These are phyloP conservation scores for Euura saliciscinereae DNA, from an alignment of 1,140 invertebrate species.

Conservation along the genomic window DNA sequence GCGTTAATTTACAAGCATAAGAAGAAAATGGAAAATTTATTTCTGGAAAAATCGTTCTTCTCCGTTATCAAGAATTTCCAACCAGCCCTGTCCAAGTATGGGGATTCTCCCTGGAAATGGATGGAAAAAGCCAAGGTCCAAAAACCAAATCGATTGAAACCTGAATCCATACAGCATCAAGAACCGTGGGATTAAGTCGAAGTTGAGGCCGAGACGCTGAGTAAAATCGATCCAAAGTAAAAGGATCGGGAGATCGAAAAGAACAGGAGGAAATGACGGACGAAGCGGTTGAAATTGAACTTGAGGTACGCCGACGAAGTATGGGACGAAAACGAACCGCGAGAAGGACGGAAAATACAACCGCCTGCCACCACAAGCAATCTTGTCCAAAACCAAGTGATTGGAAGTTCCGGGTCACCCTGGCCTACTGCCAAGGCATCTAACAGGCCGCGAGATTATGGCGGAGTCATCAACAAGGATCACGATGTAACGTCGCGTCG, in stretches of 20 bases:
- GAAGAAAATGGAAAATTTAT: too few species aligned
- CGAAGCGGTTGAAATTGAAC: neutral
- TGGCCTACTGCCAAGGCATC: neutral
- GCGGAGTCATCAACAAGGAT: constrained; percentile 4
- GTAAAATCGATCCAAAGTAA: neutral
- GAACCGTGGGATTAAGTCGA: neutral
- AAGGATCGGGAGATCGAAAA: neutral
- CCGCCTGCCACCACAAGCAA: neutral
- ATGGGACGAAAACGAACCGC: neutral
- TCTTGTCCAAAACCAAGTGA: constrained; percentile 2
- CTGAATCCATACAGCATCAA: neutral
- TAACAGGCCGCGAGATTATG: neutral
- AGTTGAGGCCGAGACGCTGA: neutral
- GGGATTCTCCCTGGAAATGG: neutral
- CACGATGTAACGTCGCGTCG: neutral
- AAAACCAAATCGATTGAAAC: constrained; percentile 6
- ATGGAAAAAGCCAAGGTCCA: neutral
- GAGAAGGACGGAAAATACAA: neutral
- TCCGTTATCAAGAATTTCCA: neutral
- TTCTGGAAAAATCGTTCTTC: too few species aligned
- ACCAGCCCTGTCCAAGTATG: neutral
- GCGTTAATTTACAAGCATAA: too few species aligned
- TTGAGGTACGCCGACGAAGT: neutral
- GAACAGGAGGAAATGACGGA: neutral
- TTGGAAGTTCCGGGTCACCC: neutral